Conservation (phyloP, 2,888 invertebrate species). For the Eutolmus rufibarbis region DNA sequence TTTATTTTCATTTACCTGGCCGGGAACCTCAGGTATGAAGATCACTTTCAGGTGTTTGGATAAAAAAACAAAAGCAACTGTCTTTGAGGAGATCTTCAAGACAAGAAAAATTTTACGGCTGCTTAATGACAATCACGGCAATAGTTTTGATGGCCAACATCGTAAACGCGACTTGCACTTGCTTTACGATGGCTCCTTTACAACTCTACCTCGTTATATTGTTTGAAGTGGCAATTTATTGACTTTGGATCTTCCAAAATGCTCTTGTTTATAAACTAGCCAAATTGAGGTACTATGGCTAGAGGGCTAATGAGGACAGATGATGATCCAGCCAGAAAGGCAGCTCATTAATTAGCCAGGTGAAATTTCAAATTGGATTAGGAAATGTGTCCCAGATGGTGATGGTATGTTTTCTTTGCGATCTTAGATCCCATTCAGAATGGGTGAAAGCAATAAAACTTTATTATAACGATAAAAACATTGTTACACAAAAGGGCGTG, state of each 20-base stretch:
- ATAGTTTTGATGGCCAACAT: background rate
- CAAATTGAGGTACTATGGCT: background rate
- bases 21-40: background rate
- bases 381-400: background rate
- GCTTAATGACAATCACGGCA: background rate
- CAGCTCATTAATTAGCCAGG: background rate
- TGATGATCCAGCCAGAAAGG: background rate
- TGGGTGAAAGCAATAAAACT: background rate
- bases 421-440: background rate
- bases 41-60: conserved; percentile 2
- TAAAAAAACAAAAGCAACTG: background rate
- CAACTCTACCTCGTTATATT: background rate
- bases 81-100: background rate
- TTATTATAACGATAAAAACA: background rate
- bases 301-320: background rate
- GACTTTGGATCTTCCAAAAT: background rate
- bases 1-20: background rate
- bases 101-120: background rate
- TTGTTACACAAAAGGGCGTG: background rate
- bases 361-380: background rate
- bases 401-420: background rate
- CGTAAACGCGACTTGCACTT: conserved; percentile 7
- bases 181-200: background rate
- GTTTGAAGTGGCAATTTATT: background rate
- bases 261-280: background rate